These are phyloP conservation scores for Habroteleia sp. DNA, from an alignment of 2,888 invertebrate species.

Conservation along the genomic window DNA sequence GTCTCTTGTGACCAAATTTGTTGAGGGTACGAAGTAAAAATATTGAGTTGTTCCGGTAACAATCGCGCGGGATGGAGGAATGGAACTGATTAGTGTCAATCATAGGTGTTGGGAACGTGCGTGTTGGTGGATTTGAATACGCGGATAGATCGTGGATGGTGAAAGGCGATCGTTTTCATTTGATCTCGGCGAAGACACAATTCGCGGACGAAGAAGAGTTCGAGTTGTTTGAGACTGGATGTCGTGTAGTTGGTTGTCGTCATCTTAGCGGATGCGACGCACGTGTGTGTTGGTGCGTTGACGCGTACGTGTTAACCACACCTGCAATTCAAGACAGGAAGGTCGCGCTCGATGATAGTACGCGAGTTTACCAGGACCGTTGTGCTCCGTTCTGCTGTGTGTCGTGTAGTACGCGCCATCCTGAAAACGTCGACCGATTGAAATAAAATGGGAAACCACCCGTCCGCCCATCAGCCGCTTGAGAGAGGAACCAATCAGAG, in stretches of 20 bases:
- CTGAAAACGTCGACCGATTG: slow-evolving; percentile 71
- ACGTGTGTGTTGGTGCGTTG: slow-evolving; percentile 50
- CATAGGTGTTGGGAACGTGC: slow-evolving; percentile 48
- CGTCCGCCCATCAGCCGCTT: slow-evolving; percentile 91
- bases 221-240: slow-evolving; percentile 14
- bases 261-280: slow-evolving; percentile 40
- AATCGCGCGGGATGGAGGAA: background rate
- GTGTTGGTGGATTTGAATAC: slow-evolving; percentile 50
- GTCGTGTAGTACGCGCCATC: slow-evolving; percentile 68
- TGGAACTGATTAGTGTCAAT: slow-evolving; percentile 57
- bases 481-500: slow-evolving; percentile 84
- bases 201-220: background rate
- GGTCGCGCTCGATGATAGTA: slow-evolving; percentile 63
- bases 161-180: slow-evolving; percentile 49
- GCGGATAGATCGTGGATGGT: slow-evolving; percentile 45
- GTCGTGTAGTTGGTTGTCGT: slow-evolving; percentile 45
- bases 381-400: slow-evolving; percentile 67
- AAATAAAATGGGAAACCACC: slow-evolving; percentile 89
- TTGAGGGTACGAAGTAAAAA: background rate
- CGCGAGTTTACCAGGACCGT: slow-evolving; percentile 62
- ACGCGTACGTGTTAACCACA: slow-evolving; percentile 59
- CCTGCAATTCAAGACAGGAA: slow-evolving; percentile 60
- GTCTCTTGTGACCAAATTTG: background rate
- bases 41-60: slow-evolving; percentile 2
- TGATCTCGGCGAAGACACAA: slow-evolving; percentile 29